These are phyloP conservation scores for Drymonia ruficornis DNA, from an alignment of 2,888 invertebrate species.

Conservation along the genomic window DNA sequence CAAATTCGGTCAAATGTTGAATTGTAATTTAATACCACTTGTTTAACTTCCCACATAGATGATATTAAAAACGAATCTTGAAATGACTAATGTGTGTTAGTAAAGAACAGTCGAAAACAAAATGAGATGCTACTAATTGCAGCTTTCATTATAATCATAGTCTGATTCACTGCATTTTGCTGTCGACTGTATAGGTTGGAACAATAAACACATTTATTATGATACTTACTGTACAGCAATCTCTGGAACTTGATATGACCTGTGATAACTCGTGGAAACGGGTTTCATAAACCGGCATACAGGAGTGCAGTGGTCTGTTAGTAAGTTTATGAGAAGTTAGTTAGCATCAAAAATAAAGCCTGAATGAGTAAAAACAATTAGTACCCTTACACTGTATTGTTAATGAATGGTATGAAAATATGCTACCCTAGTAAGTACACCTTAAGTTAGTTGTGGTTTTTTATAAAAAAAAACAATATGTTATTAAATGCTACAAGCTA, in stretches of 20 bases:
- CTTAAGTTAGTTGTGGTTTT: background rate
- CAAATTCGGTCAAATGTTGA: no score
- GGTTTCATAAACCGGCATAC: constrained; percentile 84
- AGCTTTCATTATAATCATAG: background rate
- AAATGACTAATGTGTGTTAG: background rate
- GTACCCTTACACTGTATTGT: background rate
- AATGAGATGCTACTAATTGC: background rate
- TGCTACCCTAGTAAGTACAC: background rate
- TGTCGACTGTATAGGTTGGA: background rate
- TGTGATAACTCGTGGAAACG: constrained; percentile 65
- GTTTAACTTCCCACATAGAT: no score
- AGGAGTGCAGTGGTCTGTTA: constrained; percentile 83
- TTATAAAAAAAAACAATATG: no score
- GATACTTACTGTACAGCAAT: constrained; percentile 81
- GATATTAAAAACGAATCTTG: no score
- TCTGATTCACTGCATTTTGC: background rate
- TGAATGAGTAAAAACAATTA: background rate
- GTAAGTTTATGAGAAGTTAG: constrained; percentile 57
- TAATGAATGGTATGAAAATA: background rate
- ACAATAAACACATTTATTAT: constrained; percentile 14
- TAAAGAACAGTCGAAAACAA: background rate
- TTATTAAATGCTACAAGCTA: background rate
- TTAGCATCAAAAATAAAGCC: constrained; percentile 33
- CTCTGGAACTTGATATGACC: constrained; percentile 75
- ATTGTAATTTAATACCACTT: background rate